Conservation (phyloP, 2,797 vertebrate species). For the Malacoctenus gilli region DNA sequence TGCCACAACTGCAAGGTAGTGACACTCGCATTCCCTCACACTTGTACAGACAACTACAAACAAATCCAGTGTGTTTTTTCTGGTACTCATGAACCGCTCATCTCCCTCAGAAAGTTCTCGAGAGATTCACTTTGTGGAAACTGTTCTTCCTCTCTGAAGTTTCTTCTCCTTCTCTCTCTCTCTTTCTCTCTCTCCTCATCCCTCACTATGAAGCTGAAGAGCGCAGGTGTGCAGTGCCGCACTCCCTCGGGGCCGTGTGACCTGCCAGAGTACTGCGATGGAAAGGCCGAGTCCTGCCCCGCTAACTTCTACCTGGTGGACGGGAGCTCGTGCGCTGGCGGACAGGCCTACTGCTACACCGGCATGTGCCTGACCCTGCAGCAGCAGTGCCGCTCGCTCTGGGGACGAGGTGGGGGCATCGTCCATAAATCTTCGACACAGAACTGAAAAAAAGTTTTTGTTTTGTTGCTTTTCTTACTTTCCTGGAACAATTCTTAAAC, state of each 20-base stretch:
- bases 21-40: too few relatives aligned
- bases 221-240: slow-evolving; percentile 88
- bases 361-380: slow-evolving; percentile 96
- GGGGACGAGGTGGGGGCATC: slow-evolving; percentile 86
- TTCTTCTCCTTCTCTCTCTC: too few relatives aligned
- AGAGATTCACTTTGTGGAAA: too few relatives aligned
- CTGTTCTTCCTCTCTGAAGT: background rate
- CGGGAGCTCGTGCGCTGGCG: slow-evolving; percentile 83
- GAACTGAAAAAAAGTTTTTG: too few relatives aligned
- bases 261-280: slow-evolving; percentile 93
- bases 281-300: slow-evolving; percentile 89
- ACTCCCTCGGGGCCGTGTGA: slow-evolving; percentile 87
- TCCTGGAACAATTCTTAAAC: too few relatives aligned
- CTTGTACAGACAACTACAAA: too few relatives aligned
- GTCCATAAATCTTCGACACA: too few relatives aligned
- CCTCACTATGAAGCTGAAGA: slow-evolving; percentile 81
- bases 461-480: too few relatives aligned
- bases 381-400: slow-evolving; percentile 92
- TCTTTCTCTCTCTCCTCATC: background rate
- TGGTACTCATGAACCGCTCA: too few relatives aligned
- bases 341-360: slow-evolving; percentile 93
- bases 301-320: slow-evolving; percentile 93
- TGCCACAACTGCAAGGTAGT: slow-evolving; percentile 94
- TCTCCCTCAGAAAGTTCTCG: too few relatives aligned
- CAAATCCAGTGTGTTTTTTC: too few relatives aligned